Base-by-base conservation (phyloP, 2,888 invertebrate genomes). In the Drosophila fungiperda region DNA sequence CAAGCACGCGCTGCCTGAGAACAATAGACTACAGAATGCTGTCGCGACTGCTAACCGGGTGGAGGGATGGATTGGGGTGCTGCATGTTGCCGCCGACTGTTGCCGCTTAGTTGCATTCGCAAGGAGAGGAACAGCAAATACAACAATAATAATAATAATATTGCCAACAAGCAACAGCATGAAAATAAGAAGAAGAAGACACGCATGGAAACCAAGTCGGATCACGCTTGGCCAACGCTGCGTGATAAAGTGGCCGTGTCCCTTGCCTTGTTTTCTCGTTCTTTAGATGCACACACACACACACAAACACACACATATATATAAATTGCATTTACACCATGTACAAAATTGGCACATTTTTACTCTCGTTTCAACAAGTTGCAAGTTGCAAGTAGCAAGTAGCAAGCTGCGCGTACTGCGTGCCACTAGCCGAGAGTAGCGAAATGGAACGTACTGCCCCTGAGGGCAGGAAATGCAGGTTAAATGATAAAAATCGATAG, bases 231-330 rank as follows among this genome's bases (percentile, higher is more conserved):
- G 85, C 76, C 85, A 86, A 65, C 88, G 83, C 85, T 86, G 90
- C 85, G 85, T 86, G 85, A 89, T 86, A 71, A 86, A 86, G 85
- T 86, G 85, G 88, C 90, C 88, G 83, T 89, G 74, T 81, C 78
- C 71, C 81, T 78, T 87, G 81, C 71, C 81, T 82, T 87, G 81
- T 83, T 81, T 82, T 73, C 63, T 58, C 66, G 69, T 73, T 58
- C 60, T 70, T 69, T 48, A 29, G 59, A 26, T 69, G 71, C 61
- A 71, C 26, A 55, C 54, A 45, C 40, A 40, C 29, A 29, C 26
- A 26, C 26, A 26, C 26, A 26, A 2, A 26, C 26, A 26, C 26
- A 17, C 23, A 23, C 1, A 23, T 23, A 23, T 53, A 52, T 69
- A 86, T 72, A 73, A 80, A 87, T 68, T 78, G 72, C 70, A 80